These are phyloP conservation scores for Cynaeus angustus DNA, from an alignment of 2,888 invertebrate genomes.

Conservation along the genomic window DNA sequence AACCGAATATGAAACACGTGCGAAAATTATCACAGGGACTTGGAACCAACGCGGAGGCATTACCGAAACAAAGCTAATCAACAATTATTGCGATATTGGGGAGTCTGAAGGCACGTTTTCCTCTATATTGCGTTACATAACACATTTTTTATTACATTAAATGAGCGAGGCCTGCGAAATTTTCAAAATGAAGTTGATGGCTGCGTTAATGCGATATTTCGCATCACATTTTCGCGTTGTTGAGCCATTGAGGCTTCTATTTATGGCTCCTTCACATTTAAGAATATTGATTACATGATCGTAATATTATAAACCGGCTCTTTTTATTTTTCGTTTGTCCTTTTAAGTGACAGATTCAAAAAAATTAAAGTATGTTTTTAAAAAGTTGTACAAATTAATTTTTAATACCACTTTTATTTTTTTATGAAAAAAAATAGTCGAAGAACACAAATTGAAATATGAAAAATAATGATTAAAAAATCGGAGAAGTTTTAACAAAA, in stretches of 20 bases:
- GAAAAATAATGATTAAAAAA: too few species aligned
- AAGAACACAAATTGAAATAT: too few species aligned
- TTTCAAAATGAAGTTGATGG: not conserved
- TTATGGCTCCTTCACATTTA: not conserved
- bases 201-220: not conserved
- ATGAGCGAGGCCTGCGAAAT: conserved; percentile 8
- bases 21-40: conserved; percentile 38
- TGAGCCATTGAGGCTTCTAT: not conserved
- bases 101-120: conserved; percentile 30
- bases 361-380: too few species aligned
- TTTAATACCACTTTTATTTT: too few species aligned
- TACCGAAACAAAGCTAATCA: conserved; percentile 42
- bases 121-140: conserved; percentile 6
- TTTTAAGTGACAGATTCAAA: too few species aligned
- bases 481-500: too few species aligned
- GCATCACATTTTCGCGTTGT: not conserved
- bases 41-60: conserved; percentile 28
- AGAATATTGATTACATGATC: too few species aligned
- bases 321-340: too few species aligned
- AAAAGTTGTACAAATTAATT: too few species aligned
- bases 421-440: too few species aligned
- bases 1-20: conserved; percentile 38
- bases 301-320: too few species aligned
- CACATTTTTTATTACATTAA: conserved; percentile 19
- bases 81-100: conserved; percentile 38